Evolutionary conservation across 2,888 invertebrate genomes (phyloP), one percentile per base, ranked within the genome.

Genomic region (Zaprionus bogoriensis): DNA sequence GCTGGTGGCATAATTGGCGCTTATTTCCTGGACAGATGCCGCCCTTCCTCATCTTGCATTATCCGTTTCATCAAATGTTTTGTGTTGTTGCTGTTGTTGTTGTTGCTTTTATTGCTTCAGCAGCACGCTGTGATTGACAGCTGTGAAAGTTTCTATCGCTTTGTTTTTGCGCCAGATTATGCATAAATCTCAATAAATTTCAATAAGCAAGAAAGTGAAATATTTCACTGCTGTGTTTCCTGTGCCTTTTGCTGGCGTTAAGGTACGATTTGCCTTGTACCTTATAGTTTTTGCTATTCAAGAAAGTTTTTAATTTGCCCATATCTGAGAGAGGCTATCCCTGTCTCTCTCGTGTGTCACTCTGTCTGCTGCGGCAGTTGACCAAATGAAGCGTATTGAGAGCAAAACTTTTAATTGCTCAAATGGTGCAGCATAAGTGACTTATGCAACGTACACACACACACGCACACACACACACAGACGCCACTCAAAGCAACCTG

Each of bases 401-500:
- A 58, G 63, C 60, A 76, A 84, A 87, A 88, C 86, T 89, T 88
- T 88, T 88, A 89, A 89, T 89, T 88, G 89, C 77, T 87, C 88
- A 79, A 87, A 84, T 84, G 80, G 76, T 55, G 74, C 63, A 67
- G 77, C 87, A 85, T 87, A 87, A 85, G 83, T 87, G 79, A 85
- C 79, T 85, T 38, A 66, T 51, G 44, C 52, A 64, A 45, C 45
- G 23, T 44, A 14, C 36, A 55, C 48, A 60, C 55, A 42, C 44
- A 62, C 42, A 64, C 59, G 54, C 46, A 62, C 51, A 42, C 41
- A 28, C 46, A 10, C 28, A 51, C 10, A 41, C 39, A n/a, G n/a
- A n/a, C n/a, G n/a, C 12, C 44, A 30, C 23, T 38, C 32, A 32
- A 32, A 32, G 32, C 14, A 32, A 32, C 6, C 14, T 48, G 52